Conservation (phyloP, 2,113 vertebrate species). For the Clarias gariepinus region DNA sequence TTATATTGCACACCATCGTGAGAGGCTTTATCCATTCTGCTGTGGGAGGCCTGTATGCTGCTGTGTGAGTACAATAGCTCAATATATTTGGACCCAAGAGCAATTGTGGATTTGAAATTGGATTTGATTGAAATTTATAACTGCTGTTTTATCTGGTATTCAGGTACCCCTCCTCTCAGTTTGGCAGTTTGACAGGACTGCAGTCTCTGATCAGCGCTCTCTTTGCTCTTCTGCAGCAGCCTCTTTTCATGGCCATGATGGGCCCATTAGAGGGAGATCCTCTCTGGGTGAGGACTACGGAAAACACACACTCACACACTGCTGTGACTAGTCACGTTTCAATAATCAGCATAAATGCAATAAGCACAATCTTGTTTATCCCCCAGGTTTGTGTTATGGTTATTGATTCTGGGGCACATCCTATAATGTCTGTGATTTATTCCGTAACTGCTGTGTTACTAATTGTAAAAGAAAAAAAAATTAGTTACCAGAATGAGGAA, state of each 20-base stretch:
- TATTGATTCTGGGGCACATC: background rate
- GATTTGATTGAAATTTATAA: conserved; percentile 22
- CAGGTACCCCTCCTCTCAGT: conserved; percentile 97
- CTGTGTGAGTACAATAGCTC: conserved; percentile 84
- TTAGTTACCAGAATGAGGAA: background rate
- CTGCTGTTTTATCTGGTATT: conserved; percentile 7
- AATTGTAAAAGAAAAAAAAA: background rate
- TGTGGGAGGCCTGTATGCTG: conserved; percentile 92
- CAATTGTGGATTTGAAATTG: background rate
- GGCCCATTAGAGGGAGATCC: conserved; percentile 91
- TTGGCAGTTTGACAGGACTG: conserved; percentile 94
- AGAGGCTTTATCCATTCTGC: conserved; percentile 98
- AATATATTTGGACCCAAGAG: background rate
- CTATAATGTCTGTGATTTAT: background rate
- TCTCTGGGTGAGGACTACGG: conserved; percentile 83
- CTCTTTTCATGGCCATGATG: conserved; percentile 94
- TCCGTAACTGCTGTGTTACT: background rate
- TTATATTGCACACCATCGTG: conserved; percentile 93
- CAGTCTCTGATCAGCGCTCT: conserved; percentile 96
- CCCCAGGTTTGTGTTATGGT: background rate
- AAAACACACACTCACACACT: background rate
- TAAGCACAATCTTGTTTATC: background rate
- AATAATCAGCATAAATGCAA: background rate
- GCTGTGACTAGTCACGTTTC: background rate
- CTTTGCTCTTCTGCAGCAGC: conserved; percentile 95